Evolutionary conservation across 2,888 invertebrate species (phyloP).

Genomic region (Philonicus albiceps): DNA sequence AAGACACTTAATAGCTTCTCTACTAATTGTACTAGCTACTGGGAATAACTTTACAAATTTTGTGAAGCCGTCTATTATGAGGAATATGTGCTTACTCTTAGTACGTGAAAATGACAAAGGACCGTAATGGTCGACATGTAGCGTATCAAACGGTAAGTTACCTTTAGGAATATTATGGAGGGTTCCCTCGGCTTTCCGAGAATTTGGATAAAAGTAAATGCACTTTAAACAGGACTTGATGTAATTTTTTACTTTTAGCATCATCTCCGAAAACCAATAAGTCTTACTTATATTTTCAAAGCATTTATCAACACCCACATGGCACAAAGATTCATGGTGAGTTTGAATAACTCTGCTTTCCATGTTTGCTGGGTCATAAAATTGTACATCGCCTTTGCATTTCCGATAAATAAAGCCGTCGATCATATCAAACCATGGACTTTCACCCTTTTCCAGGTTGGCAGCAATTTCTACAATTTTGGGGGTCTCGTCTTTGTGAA

Average conservation of each 20-base stretch:
- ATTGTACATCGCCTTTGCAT: conserved; percentile 8
- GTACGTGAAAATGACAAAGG: neutral
- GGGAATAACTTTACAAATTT: conserved; percentile 54
- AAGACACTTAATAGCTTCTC: conserved; percentile 28
- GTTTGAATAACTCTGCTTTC: conserved; percentile 47
- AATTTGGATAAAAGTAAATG: too few species aligned
- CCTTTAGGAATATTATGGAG: too few species aligned
- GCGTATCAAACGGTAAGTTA: neutral
- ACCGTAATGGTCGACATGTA: neutral
- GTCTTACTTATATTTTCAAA: neutral
- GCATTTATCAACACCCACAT: neutral
- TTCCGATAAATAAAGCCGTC: conserved; percentile 42
- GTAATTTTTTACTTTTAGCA: too few species aligned
- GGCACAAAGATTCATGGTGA: conserved; percentile 49
- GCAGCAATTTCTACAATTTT: conserved; percentile 48
- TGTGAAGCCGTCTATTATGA: conserved; percentile 46
- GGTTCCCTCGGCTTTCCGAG: too few species aligned
- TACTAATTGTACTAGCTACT: conserved; percentile 25
- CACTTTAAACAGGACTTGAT: too few species aligned
- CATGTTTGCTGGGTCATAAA: conserved; percentile 50
- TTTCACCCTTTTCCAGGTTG: conserved; percentile 47
- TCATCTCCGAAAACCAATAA: neutral
- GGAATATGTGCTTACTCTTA: conserved; percentile 20
- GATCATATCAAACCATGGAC: conserved; percentile 23
- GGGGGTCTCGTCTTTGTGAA: conserved; percentile 46